These are phyloP conservation scores for Amphiprion ocellaris DNA, from an alignment of 2,113 vertebrate species.

Conservation along the genomic window DNA sequence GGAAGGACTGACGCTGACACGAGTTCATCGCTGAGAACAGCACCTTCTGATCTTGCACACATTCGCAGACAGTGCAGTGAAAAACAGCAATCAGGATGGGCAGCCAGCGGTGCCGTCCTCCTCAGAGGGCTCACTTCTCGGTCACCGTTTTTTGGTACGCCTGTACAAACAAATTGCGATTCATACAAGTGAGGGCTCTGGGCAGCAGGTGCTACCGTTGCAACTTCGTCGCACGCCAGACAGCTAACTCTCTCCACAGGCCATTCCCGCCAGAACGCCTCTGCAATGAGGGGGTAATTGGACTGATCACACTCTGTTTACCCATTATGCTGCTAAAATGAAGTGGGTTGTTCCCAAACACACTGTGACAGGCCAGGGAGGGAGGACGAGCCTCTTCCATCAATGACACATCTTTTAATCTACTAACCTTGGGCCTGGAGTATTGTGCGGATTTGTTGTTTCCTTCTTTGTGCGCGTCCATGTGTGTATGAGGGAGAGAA, in stretches of 20 bases:
- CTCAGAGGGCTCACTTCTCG: conserved; percentile 58
- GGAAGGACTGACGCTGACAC: conserved; percentile 30
- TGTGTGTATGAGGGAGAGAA: not conserved
- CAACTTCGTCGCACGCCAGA: conserved; percentile 56
- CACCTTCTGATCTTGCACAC: conserved; percentile 50
- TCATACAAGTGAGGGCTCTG: conserved; percentile 69
- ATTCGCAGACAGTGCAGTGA: conserved; percentile 29
- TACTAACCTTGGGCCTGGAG: conserved; percentile 68
- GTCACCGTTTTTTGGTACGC: conserved; percentile 55
- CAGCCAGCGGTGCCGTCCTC: conserved; percentile 22
- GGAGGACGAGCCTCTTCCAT: conserved; percentile 65
- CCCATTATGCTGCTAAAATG: conserved; percentile 78
- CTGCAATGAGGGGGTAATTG: conserved; percentile 81
- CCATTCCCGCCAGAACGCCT: conserved; percentile 74
- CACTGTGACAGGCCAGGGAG: conserved; percentile 63
- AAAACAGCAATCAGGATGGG: conserved; percentile 55
- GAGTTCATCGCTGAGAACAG: conserved; percentile 58
- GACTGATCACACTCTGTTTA: conserved; percentile 83
- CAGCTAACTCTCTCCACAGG: conserved; percentile 66
- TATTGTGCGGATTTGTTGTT: conserved; percentile 8
- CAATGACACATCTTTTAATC: conserved; percentile 77
- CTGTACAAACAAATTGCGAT: conserved; percentile 80
- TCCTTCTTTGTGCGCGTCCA: conserved; percentile 10
- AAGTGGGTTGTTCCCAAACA: conserved; percentile 78
- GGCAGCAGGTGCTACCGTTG: conserved; percentile 80